Percentiles rank a stretch among this genome's conserved stretches.
These are phyloP conservation scores for Vicugna pacos DNA, from an alignment of 2,113 vertebrate species.

Conservation along the genomic window DNA sequence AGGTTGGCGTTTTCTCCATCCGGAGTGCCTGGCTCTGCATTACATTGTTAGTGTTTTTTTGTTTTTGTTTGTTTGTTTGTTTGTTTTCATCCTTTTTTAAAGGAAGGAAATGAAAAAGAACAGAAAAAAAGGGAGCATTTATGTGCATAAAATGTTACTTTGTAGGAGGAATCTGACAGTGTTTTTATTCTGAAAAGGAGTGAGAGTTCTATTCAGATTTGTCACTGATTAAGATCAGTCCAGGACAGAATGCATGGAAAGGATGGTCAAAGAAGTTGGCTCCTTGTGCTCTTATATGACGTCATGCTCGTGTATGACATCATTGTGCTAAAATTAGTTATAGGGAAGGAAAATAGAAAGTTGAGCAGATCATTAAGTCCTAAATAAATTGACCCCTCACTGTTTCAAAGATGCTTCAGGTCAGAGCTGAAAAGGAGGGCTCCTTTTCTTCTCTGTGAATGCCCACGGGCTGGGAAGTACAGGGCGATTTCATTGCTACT, in stretches of 20 bases:
- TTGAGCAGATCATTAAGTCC: background rate
- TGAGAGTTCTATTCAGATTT: background rate
- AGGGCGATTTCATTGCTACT: background rate
- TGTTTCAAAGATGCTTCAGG: background rate
- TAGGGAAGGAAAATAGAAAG: background rate
- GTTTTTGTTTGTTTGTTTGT: background rate
- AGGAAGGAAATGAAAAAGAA: background rate
- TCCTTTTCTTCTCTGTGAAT: background rate
- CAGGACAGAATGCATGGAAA: background rate
- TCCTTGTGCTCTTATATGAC: background rate
- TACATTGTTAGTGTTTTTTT: background rate
- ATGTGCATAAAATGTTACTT: background rate
- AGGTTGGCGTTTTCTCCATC: background rate
- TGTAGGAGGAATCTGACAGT: background rate
- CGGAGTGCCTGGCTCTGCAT: background rate
- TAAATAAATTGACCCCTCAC: background rate
- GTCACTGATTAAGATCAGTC: background rate
- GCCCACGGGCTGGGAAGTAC: background rate
- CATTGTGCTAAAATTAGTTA: background rate
- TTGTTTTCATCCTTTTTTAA: background rate
- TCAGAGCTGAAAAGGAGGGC: background rate
- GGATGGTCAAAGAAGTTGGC: background rate
- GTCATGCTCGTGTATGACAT: fast-evolving
- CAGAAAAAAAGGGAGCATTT: background rate
- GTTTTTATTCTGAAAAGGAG: background rate